Conservation (phyloP, 1,140 invertebrate species). For the Danaus melanippus region DNA sequence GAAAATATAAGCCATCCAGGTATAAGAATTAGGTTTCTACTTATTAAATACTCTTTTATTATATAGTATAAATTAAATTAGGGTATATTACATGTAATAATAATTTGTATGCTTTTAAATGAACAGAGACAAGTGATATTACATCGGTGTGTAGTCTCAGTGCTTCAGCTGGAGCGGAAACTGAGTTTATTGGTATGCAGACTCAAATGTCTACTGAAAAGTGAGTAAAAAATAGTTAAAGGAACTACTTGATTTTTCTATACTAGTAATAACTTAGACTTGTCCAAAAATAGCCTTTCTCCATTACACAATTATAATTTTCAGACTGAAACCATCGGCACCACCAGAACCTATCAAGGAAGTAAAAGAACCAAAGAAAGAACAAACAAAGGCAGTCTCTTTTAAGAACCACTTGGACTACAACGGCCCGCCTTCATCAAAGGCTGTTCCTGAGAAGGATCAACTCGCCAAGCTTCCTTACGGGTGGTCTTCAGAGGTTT, state of each 20-base stretch:
- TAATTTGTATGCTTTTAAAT: no score
- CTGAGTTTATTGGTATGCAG: conserved; percentile 49
- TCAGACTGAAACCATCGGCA: conserved; percentile 46
- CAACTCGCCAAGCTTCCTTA: conserved; percentile 66
- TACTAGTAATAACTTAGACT: no score
- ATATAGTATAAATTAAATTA: no score
- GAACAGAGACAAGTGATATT: conserved; percentile 72
- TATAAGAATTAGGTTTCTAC: conserved; percentile 16
- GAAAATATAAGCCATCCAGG: conserved; percentile 67
- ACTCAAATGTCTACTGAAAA: conserved; percentile 47
- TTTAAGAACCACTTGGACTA: conserved; percentile 70
- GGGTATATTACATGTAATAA: no score
- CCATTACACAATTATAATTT: conserved; percentile 2
- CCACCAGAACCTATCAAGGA: conserved; percentile 52
- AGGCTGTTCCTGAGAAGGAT: conserved; percentile 68
- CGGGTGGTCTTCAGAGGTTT: conserved; percentile 61
- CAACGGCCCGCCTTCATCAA: conserved; percentile 57
- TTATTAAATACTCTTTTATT: no score
- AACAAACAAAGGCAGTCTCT: conserved; percentile 67
- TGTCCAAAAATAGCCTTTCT: no score
- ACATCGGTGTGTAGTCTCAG: conserved; percentile 74
- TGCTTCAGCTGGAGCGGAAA: conserved; percentile 63
- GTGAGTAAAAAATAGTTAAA: conserved; percentile 23
- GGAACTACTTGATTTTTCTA: not conserved
- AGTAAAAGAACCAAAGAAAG: conserved; percentile 56